These are phyloP conservation scores for Neodiprion fabricii DNA, from an alignment of 1,140 invertebrate genomes.

Conservation along the genomic window DNA sequence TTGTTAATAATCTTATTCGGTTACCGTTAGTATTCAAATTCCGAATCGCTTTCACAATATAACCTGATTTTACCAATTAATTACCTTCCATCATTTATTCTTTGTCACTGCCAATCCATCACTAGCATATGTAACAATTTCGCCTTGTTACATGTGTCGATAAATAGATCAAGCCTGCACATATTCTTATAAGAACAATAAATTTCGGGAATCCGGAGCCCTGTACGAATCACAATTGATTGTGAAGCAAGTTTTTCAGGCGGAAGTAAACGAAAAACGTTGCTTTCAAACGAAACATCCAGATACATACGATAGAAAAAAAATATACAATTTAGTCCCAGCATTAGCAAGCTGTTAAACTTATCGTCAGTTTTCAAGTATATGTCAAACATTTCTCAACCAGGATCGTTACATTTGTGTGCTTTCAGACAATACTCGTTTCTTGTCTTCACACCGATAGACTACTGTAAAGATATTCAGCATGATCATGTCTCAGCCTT, in stretches of 20 bases:
- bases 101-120: too few species aligned
- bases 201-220: background rate
- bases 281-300: too few species aligned
- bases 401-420: background rate
- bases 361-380: background rate
- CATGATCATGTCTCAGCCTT: background rate
- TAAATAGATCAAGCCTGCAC: too few species aligned
- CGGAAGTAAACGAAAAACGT: too few species aligned
- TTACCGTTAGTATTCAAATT: too few species aligned
- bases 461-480: background rate
- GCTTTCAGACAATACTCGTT: background rate
- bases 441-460: background rate
- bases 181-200: background rate
- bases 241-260: too few species aligned
- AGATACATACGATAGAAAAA: background rate
- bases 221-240: background rate
- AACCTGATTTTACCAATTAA: too few species aligned
- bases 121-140: too few species aligned
- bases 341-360: background rate
- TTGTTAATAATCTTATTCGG: too few species aligned
- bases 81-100: too few species aligned
- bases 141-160: too few species aligned
- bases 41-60: too few species aligned
- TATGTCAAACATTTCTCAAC: background rate
- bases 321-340: background rate